phyloP scores from a whole-genome alignment of 2,113 vertebrate genomes.

The Chiloscyllium plagiosum region DNA sequence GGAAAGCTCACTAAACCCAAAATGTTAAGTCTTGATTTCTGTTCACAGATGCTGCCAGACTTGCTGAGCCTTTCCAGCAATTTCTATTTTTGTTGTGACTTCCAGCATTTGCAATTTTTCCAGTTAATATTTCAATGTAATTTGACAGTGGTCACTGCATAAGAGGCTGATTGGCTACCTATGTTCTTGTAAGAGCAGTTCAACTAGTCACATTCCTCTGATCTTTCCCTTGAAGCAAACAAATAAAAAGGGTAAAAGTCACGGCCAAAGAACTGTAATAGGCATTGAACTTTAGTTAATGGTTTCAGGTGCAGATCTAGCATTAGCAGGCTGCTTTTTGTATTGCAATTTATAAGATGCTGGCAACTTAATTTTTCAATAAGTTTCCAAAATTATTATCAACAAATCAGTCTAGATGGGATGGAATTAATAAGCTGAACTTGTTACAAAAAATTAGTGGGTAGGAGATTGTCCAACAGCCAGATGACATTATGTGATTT shows the following conservation, averaged over 20 bases:
- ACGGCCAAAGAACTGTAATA: not conserved
- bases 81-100: too few relatives aligned
- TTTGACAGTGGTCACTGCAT: not conserved
- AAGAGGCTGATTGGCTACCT: too few relatives aligned
- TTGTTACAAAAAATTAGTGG: not conserved
- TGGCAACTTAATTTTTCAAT: not conserved
- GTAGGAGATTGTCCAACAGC: not conserved
- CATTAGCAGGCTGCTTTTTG: not conserved
- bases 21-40: too few relatives aligned
- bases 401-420: not conserved
- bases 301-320: not conserved
- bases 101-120: too few relatives aligned
- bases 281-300: not conserved
- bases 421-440: not conserved
- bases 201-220: too few relatives aligned
- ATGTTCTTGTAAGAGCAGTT: too few relatives aligned
- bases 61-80: too few relatives aligned
- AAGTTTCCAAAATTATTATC: not conserved
- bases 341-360: not conserved
- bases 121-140: not conserved
- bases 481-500: not conserved
- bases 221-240: too few relatives aligned
- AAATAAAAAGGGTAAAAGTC: not conserved
- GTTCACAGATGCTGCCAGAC: too few relatives aligned
- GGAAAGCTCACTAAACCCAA: too few relatives aligned